Evolutionary conservation across 2,888 invertebrate genomes (phyloP).

Genomic region (Chaetoderma sp.): DNA sequence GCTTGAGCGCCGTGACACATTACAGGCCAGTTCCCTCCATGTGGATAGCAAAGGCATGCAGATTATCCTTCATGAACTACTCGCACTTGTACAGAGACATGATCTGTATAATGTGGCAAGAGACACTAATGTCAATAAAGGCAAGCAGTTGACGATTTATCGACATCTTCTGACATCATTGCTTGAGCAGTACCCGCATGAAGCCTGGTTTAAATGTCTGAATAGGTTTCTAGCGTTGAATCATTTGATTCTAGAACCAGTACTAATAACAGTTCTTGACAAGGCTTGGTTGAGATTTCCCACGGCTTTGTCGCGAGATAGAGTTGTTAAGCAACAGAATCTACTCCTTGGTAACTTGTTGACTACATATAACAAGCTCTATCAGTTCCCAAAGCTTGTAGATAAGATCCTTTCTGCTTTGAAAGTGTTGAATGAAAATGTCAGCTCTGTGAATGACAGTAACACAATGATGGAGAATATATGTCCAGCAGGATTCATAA

Average conservation of each 20-base stretch:
- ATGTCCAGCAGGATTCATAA: no score
- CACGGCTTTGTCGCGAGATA: no score
- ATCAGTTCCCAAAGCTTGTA: constrained; percentile 41
- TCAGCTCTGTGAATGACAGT: no score
- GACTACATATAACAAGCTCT: constrained; percentile 38
- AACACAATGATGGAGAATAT: no score
- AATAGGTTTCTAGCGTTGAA: constrained; percentile 35
- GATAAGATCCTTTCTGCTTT: constrained; percentile 29
- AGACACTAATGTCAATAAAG: constrained; percentile 36
- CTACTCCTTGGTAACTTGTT: constrained; percentile 36
- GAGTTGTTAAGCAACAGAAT: no score
- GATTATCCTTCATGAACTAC: constrained; percentile 23
- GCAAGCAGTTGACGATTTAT: constrained; percentile 38
- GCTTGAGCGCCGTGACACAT: no score
- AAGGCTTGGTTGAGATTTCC: constrained; percentile 29
- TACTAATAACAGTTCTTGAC: constrained; percentile 29
- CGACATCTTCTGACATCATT: constrained; percentile 33
- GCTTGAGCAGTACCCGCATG: constrained; percentile 22
- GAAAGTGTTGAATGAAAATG: no score
- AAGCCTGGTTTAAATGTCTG: constrained; percentile 36
- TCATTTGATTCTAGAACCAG: constrained; percentile 43
- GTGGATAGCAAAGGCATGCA: constrained; percentile 19
- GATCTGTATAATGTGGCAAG: constrained; percentile 38
- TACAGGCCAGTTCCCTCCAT: no score
- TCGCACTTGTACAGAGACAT: constrained; percentile 24